Conservation (phyloP, 2,797 vertebrate genomes). For the Otus scops region DNA sequence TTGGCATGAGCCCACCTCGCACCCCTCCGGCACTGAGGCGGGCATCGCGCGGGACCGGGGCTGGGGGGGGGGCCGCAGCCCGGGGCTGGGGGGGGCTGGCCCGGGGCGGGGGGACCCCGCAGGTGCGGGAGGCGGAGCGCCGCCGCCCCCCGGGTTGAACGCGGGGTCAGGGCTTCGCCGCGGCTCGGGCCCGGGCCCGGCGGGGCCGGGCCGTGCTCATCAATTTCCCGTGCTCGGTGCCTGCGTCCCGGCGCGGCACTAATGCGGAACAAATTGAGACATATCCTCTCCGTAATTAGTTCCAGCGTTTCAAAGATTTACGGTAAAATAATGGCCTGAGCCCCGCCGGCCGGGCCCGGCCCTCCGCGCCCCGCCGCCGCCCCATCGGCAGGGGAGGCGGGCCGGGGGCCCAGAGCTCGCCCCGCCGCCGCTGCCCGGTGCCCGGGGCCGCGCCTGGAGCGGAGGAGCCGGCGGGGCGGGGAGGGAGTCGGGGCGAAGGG, state of each 20-base stretch:
- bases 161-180: conserved; percentile 1
- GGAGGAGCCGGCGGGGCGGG: too few species aligned
- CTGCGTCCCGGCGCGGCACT: conserved; percentile 76
- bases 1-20: neutral
- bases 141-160: conserved; percentile 12
- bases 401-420: neutral
- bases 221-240: conserved; percentile 81
- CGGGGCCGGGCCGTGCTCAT: conserved; percentile 84
- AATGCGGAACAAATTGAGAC: conserved; percentile 89
- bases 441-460: too few species aligned
- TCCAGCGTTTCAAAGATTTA: conserved; percentile 83
- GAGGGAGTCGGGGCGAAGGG: neutral
- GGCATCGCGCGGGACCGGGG: neutral
- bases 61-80: too few species aligned
- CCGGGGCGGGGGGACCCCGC: neutral
- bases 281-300: conserved; percentile 85
- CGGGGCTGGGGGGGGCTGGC: neutral
- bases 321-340: conserved; percentile 72
- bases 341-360: conserved; percentile 19
- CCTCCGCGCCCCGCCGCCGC: neutral
- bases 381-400: neutral
- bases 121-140: conserved; percentile 11
- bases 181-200: neutral
- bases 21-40: neutral
- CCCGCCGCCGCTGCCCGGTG: neutral